Percentiles rank a stretch among this genome's conserved stretches.
phyloP scores from a whole-genome alignment of 2,113 vertebrate genomes.

The Corynorhinus townsendii region DNA sequence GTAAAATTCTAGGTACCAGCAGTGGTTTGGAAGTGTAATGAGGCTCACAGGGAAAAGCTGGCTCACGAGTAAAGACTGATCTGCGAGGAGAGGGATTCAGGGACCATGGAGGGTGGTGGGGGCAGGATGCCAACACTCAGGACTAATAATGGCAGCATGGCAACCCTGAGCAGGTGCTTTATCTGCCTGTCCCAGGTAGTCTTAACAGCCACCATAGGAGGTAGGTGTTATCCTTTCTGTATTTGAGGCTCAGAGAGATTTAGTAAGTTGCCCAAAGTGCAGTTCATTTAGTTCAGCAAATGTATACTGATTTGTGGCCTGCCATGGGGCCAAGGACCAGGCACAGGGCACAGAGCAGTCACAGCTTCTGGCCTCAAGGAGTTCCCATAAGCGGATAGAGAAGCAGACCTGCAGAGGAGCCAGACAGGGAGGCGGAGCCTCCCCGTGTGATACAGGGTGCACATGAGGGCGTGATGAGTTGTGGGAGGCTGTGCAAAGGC shows the following conservation, averaged over 20 bases:
- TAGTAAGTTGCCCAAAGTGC: not conserved
- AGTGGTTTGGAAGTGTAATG: not conserved
- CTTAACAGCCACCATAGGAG: not conserved
- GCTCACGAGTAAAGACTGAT: not conserved
- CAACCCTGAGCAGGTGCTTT: not conserved
- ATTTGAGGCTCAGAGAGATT: not conserved
- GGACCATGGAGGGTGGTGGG: not conserved
- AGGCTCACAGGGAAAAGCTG: not conserved
- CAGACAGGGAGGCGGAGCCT: not conserved
- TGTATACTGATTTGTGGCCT: not conserved
- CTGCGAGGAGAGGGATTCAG: not conserved
- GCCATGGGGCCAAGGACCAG: not conserved
- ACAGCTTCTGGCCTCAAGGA: not conserved
- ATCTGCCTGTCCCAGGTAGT: not conserved
- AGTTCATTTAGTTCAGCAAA: not conserved
- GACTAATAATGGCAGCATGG: not conserved
- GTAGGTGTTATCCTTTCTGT: not conserved
- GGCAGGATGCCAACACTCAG: not conserved
- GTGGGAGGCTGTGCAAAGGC: not conserved
- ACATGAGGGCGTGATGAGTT: accelerated
- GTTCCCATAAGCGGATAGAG: accelerated
- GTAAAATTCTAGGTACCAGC: not conserved
- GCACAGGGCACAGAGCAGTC: not conserved
- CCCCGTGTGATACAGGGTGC: not conserved
- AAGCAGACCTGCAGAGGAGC: not conserved